These are phyloP conservation scores for Anser brachyrhynchus DNA, from an alignment of 2,113 vertebrate species.

Conservation along the genomic window DNA sequence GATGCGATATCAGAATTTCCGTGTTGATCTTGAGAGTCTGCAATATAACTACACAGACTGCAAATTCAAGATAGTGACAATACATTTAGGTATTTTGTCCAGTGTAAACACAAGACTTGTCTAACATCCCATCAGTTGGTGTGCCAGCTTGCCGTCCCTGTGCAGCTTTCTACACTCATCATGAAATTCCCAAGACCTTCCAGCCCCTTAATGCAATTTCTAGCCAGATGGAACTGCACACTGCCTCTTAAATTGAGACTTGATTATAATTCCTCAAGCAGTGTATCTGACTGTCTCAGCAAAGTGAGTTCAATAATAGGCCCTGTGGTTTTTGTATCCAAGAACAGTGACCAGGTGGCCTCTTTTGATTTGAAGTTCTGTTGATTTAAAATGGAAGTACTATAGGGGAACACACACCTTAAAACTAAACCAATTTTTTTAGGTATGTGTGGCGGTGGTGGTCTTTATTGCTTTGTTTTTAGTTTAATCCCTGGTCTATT, in stretches of 20 bases:
- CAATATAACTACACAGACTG: neutral
- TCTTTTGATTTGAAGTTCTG: neutral
- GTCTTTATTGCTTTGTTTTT: neutral
- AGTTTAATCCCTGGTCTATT: neutral
- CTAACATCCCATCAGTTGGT: neutral
- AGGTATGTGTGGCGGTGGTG: no score
- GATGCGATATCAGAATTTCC: neutral
- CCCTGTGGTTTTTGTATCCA: neutral
- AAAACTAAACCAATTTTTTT: neutral
- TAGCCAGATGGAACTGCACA: neutral
- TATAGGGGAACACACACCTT: neutral
- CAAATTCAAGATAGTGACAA: neutral
- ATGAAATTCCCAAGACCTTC: neutral
- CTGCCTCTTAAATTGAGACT: neutral
- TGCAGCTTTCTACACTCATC: neutral
- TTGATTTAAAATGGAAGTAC: neutral
- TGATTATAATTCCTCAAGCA: neutral
- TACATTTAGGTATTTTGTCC: neutral
- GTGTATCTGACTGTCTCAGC: neutral
- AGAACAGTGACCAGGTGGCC: neutral
- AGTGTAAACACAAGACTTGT: neutral
- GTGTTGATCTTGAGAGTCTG: neutral
- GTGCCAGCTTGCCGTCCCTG: neutral
- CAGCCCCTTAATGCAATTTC: neutral
- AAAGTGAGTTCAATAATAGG: neutral